phyloP scores from a whole-genome alignment of 2,888 invertebrate genomes.

The Cerastoderma edule region DNA sequence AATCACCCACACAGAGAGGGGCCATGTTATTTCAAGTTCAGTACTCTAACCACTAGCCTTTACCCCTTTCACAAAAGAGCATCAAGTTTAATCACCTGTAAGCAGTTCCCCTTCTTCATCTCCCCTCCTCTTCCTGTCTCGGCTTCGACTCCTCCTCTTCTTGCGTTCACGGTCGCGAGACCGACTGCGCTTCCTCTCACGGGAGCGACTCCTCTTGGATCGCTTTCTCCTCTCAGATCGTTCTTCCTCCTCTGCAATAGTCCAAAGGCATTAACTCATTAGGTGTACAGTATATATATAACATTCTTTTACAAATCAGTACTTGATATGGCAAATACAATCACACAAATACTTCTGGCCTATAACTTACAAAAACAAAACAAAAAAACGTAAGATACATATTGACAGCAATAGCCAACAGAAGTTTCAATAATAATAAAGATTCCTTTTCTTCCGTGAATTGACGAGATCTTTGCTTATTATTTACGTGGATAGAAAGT shows the following conservation, averaged over 20 bases:
- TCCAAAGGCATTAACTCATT: background rate
- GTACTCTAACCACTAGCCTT: too few species aligned
- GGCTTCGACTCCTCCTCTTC: slow-evolving; percentile 56
- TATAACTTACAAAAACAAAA: too few species aligned
- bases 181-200: slow-evolving; percentile 69
- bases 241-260: slow-evolving; percentile 43
- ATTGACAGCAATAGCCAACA: too few species aligned
- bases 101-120: slow-evolving; percentile 49
- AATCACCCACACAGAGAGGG: too few species aligned
- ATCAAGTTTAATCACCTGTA: too few species aligned
- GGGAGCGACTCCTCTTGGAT: slow-evolving; percentile 66
- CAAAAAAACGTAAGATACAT: too few species aligned
- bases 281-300: background rate
- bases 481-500: too few species aligned
- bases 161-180: slow-evolving; percentile 64
- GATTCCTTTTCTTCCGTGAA: background rate
- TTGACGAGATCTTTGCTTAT: background rate
- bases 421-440: background rate
- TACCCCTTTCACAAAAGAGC: too few species aligned
- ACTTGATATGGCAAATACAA: background rate
- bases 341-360: too few species aligned
- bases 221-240: slow-evolving; percentile 59
- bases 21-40: too few species aligned
- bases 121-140: slow-evolving; percentile 61
- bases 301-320: background rate